Percentiles rank a stretch among this genome's conserved stretches.
phyloP scores from a whole-genome alignment of 2,888 invertebrate genomes.

The Habrosyne pyritoides region DNA sequence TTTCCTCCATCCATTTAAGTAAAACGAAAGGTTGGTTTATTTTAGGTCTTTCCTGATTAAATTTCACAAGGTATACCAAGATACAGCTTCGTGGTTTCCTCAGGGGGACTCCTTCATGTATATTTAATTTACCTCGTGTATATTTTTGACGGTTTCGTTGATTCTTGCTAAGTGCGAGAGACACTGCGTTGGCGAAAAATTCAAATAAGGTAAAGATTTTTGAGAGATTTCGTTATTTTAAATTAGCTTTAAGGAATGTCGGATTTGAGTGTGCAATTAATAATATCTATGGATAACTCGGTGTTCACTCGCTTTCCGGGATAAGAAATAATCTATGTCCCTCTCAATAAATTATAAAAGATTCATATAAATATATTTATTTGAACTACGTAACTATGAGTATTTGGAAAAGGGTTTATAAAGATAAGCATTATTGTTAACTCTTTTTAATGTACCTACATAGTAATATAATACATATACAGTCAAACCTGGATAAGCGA shows the following conservation, averaged over 20 bases:
- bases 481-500: too few relatives aligned
- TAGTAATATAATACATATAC: too few relatives aligned
- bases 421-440: too few relatives aligned
- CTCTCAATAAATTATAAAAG: too few relatives aligned
- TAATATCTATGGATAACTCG: too few relatives aligned
- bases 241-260: not conserved
- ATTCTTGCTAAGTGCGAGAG: not conserved
- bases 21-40: constrained; percentile 5
- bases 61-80: constrained; percentile 5
- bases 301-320: too few relatives aligned
- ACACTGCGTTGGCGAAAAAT: not conserved
- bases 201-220: not conserved
- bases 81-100: not conserved
- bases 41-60: constrained; percentile 4
- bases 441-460: too few relatives aligned
- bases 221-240: not conserved
- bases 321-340: too few relatives aligned
- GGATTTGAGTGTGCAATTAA: not conserved
- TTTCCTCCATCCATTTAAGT: not conserved
- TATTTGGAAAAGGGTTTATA: too few relatives aligned
- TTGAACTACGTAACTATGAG: too few relatives aligned
- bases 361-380: too few relatives aligned
- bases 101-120: constrained; percentile 2
- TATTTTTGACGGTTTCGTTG: constrained; percentile 2
- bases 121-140: constrained; percentile 1